Base-by-base conservation (phyloP, 2,797 vertebrate genomes). In the Microhierax caerulescens region DNA sequence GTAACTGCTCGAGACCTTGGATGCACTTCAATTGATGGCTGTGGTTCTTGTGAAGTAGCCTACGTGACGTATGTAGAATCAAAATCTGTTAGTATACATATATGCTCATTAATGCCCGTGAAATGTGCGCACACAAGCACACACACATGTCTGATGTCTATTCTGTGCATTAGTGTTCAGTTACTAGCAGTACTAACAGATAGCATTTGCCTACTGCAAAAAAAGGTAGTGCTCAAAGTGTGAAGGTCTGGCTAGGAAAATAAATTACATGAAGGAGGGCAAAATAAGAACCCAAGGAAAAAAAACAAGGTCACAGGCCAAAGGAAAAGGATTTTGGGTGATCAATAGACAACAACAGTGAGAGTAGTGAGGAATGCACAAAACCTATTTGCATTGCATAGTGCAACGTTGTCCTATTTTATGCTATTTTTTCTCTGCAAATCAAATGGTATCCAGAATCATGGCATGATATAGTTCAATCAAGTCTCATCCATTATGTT, bases 401-500 rank as follows among this genome's bases (percentile, higher is more conserved):
- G 37, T 64, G 27, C 50, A 75, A 34, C 69, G 23, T 53, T 94
- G 83, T 79, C 80, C 73, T 86, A 17, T 79, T 87, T 95, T 76
- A 96, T 83, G 80, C 51, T 82, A 25, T 2, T 80, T 83, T 95
- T 93, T 83, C 77, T 79, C 94, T 68, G 90, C 84, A 96, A 91
- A 96, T 92, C 92, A 91, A 94, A 65, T 77, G 41, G 14, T 75
- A 93, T 54, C 92, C 53, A 64, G 88, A 80, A 88, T 54, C 20
- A 25, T 39, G 75, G 53, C 82, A 78, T 91, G 85, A 92, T 94
- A 78, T 89, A 96, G 88, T 59, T 82, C 90, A 91, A 82, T 63
- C 47, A 54, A 25, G 72, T 93, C 70, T 72, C 94, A 97, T 95
- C 84, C 85, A 36, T 97, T 93, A 92, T 80, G 28, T 83, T 92